Percentiles rank a stretch among this genome's conserved stretches.
phyloP scores from a whole-genome alignment of 2,888 invertebrate genomes.

The Xestia ashworthii region DNA sequence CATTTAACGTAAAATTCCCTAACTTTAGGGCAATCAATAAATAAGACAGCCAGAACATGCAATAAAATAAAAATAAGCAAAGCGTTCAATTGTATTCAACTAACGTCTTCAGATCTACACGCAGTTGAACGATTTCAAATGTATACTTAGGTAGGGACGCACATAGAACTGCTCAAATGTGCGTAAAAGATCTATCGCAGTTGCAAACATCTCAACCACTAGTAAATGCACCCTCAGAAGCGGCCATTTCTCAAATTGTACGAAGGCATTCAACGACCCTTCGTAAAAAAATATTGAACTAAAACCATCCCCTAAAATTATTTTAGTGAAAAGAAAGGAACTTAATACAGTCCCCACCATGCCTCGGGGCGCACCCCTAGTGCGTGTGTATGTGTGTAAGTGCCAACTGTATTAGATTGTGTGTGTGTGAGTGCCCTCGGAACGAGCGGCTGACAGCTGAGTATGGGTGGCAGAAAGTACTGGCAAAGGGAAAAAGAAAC shows the following conservation, averaged over 20 bases:
- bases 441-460: constrained; percentile 84
- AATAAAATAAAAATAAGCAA: constrained; percentile 32
- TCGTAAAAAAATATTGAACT: constrained; percentile 89
- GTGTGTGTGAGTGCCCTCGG: constrained; percentile 84
- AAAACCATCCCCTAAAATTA: constrained; percentile 90
- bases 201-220: constrained; percentile 80
- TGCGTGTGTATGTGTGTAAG: constrained; percentile 70
- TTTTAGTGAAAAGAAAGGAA: constrained; percentile 91
- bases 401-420: constrained; percentile 64
- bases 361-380: constrained; percentile 87
- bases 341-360: constrained; percentile 90
- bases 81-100: constrained; percentile 38
- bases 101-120: constrained; percentile 29
- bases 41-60: background rate
- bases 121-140: constrained; percentile 48
- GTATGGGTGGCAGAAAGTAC: constrained; percentile 75
- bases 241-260: constrained; percentile 88
- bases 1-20: background rate
- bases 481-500: background rate
- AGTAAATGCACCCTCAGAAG: constrained; percentile 74
- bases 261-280: constrained; percentile 85
- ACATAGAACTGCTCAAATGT: constrained; percentile 42
- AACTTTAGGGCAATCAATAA: background rate
- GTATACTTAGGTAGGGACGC: constrained; percentile 34
- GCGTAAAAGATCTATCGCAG: constrained; percentile 69